Percentiles rank a stretch among this genome's conserved stretches.
phyloP scores from a whole-genome alignment of 2,113 vertebrate species.

The Opisthocomus hoazin region DNA sequence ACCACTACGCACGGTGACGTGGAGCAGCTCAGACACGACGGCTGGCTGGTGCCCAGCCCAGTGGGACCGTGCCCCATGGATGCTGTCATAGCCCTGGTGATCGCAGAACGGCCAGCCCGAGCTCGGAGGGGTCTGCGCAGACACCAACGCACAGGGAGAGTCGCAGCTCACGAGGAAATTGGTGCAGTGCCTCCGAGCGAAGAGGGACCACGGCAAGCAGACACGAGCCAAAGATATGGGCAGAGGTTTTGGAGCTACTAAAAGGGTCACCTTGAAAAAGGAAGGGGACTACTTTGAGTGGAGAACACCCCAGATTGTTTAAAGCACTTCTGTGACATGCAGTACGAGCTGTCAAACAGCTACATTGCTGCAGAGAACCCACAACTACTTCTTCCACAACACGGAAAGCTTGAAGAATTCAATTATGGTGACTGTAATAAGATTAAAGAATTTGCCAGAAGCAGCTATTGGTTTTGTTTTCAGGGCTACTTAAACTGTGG shows the following conservation, averaged over 20 bases:
- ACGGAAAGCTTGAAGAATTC: not conserved
- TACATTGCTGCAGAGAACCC: not conserved
- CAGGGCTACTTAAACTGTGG: not conserved
- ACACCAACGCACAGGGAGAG: not conserved
- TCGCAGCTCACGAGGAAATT: not conserved
- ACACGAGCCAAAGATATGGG: not conserved
- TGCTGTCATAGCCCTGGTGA: too few relatives aligned
- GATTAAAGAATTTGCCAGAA: not conserved
- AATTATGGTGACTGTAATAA: not conserved
- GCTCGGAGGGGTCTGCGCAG: too few relatives aligned
- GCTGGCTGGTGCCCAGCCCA: not conserved
- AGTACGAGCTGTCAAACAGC: not conserved
- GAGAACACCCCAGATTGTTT: not conserved
- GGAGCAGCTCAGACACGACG: not conserved
- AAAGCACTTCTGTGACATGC: not conserved
- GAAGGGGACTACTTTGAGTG: not conserved
- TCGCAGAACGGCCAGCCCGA: not conserved
- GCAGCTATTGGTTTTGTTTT: not conserved
- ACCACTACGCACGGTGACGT: rapidly evolving
- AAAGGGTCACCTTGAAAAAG: constrained; percentile 26
- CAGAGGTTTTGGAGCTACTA: not conserved
- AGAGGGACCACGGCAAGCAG: not conserved
- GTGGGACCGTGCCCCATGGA: rapidly evolving
- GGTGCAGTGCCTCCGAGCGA: rapidly evolving
- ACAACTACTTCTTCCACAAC: not conserved